Base-by-base conservation (phyloP, 1,140 invertebrate species). In the Anadara kagoshimensis region DNA sequence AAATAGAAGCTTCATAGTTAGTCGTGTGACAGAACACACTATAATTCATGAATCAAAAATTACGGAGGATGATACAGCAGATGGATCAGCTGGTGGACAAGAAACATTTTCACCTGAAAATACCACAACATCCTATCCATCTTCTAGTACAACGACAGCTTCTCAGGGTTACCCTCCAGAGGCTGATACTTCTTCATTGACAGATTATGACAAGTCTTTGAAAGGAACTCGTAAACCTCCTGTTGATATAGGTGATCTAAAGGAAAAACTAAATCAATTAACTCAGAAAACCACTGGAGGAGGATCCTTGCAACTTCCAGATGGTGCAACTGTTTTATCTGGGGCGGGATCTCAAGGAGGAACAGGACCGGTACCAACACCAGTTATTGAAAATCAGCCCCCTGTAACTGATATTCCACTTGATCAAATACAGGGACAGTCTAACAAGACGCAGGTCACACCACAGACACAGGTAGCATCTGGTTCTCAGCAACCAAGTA, bases 51-150 rank as follows among this genome's bases (percentile, higher is more conserved):
- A 80, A n/a, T 78, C 79, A 20, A 81, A 81, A 56, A 83, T 84
- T 51, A 68, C 78, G 18, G 84, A 87, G 62, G 85, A 85, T 78
- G 85, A 85, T 56, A 72, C 75, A 45, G 78, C 79, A 53, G 83
- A 85, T 36, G 57, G 73, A 18, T 63, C 72, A 45, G 75, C 56
- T 12, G 44, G 68, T 43, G 69, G 77, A 49, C 80, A 83, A 56
- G 79, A 78, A 53, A 64, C 69, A 51, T 43, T 73, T 14, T 80
- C 74, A 18, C 78, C 76, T 14, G 78, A 78, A 47, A 78, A 71
- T 44, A 70, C 74, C 44, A 76, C 75, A 10, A 74, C 41, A 18
- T 73, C 71, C 8, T n/a, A 66, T 43, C 65, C 71, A 51, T 71
- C 72, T 14, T 70, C 73, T 2, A 68, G 67, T 63, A 69, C 56